These are phyloP conservation scores for Ischnura elegans DNA, from an alignment of 2,888 invertebrate genomes.

Conservation along the genomic window DNA sequence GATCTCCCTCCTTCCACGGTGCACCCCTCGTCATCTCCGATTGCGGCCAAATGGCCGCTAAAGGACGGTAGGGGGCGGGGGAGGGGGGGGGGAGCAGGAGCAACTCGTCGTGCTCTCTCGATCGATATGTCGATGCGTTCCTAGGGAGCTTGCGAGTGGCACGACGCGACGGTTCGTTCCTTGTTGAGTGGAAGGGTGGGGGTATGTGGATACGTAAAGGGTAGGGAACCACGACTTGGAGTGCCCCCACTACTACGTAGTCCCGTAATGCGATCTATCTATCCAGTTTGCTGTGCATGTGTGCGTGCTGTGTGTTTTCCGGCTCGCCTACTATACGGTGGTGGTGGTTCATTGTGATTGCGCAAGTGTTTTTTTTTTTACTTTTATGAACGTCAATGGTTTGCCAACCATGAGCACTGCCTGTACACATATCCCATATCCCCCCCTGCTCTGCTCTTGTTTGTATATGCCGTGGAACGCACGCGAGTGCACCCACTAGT, in stretches of 20 bases:
- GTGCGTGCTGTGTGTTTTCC: neutral
- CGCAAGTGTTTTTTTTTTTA: neutral
- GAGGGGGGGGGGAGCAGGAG: neutral
- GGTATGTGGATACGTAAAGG: no score
- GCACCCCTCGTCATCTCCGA: conserved; percentile 17
- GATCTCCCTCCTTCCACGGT: neutral
- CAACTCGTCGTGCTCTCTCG: neutral
- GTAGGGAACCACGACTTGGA: neutral
- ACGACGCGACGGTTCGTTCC: neutral
- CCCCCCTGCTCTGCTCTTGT: neutral
- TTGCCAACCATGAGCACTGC: neutral
- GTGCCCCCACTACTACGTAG: neutral
- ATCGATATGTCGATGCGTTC: conserved; percentile 27
- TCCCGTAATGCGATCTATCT: conserved; percentile 14
- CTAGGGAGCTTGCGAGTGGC: conserved; percentile 28
- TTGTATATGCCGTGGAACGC: neutral
- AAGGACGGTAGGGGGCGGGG: neutral
- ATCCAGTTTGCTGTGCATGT: no score
- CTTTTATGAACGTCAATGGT: neutral
- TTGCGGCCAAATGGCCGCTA: conserved; percentile 22
- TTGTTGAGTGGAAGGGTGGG: neutral
- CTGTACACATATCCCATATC: no score
- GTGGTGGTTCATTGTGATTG: neutral
- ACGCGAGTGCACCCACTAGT: neutral
- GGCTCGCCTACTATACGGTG: neutral